Evolutionary conservation across 2,888 invertebrate genomes (phyloP).

Genomic region (Coenonympha arcania): DNA sequence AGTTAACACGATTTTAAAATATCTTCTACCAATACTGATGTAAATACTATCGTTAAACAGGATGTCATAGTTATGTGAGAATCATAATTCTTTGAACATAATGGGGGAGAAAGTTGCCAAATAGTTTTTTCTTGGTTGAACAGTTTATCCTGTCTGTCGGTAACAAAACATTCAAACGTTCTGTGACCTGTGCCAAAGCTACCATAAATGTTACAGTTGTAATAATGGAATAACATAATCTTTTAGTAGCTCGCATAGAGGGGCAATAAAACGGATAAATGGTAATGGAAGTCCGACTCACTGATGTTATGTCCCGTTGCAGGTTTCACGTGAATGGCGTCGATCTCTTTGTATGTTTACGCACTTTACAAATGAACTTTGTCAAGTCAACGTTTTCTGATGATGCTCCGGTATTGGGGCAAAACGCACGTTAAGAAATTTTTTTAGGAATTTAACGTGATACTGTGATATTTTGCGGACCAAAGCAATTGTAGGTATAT

Average conservation of each 20-base stretch:
- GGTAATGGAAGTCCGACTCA: constrained; percentile 1
- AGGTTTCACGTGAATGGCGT: background rate
- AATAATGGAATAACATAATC: constrained; percentile 9
- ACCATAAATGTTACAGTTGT: constrained; percentile 11
- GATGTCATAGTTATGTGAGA: too few relatives aligned
- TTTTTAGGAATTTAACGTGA: too few relatives aligned
- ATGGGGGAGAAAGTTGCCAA: background rate
- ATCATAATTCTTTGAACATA: too few relatives aligned
- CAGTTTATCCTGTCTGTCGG: background rate
- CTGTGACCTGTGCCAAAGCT: background rate
- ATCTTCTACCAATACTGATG: too few relatives aligned
- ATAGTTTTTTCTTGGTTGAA: background rate
- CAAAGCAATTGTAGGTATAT: too few relatives aligned
- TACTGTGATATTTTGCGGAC: background rate
- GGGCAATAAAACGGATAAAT: background rate
- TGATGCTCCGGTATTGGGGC: too few relatives aligned
- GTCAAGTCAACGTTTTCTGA: too few relatives aligned
- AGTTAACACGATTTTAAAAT: too few relatives aligned
- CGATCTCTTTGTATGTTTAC: too few relatives aligned
- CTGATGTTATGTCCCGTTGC: background rate
- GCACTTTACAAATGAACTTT: too few relatives aligned
- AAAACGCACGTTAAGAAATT: too few relatives aligned
- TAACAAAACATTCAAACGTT: background rate
- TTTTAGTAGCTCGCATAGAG: constrained; percentile 6
- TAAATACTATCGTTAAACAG: too few relatives aligned